A percentile compares a stretch with the other conserved stretches of the same genome.
These are phyloP conservation scores for Andrena dorsata DNA, from an alignment of 2,888 invertebrate species.

Conservation along the genomic window DNA sequence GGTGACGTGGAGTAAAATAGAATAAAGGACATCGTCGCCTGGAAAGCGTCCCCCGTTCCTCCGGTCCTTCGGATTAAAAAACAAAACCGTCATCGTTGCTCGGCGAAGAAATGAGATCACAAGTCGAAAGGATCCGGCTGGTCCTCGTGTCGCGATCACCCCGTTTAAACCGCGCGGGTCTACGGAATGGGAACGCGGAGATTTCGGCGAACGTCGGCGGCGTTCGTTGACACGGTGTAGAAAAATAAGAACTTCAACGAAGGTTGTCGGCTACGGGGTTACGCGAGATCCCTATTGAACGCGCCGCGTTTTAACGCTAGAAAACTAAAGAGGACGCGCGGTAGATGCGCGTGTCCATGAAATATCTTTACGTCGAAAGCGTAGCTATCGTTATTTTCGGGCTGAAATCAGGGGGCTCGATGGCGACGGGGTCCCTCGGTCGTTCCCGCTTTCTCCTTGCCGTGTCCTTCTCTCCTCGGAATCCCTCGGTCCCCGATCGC, in stretches of 20 bases:
- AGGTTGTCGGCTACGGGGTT: constrained; percentile 43
- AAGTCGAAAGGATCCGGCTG: constrained; percentile 60
- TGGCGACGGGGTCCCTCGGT: constrained; percentile 6
- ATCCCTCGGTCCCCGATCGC: constrained; percentile 16
- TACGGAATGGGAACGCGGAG: constrained; percentile 39
- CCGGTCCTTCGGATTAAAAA: constrained; percentile 5
- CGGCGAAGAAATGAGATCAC: constrained; percentile 62
- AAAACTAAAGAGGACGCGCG: constrained; percentile 53
- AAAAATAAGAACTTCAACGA: constrained; percentile 67
- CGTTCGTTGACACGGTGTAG: constrained; percentile 51
- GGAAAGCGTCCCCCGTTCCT: constrained; percentile 16
- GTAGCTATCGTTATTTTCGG: constrained; percentile 58
- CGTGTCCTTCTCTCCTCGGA: constrained; percentile 6
- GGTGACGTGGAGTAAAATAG: neutral
- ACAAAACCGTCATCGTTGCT: constrained; percentile 30
- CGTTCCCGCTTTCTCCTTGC: constrained; percentile 18
- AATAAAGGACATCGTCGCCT: constrained; percentile 24
- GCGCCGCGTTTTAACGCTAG: constrained; percentile 57
- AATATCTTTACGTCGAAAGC: constrained; percentile 56
- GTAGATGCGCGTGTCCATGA: constrained; percentile 46
- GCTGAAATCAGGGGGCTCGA: constrained; percentile 32
- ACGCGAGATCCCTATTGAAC: constrained; percentile 47
- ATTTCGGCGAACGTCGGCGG: constrained; percentile 37
- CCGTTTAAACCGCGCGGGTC: constrained; percentile 58
- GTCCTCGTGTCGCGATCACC: constrained; percentile 74